Percentiles rank a stretch among this genome's conserved stretches.
Evolutionary conservation across 2,888 invertebrate species (phyloP).

Genomic region (Bellardia bayeri): DNA sequence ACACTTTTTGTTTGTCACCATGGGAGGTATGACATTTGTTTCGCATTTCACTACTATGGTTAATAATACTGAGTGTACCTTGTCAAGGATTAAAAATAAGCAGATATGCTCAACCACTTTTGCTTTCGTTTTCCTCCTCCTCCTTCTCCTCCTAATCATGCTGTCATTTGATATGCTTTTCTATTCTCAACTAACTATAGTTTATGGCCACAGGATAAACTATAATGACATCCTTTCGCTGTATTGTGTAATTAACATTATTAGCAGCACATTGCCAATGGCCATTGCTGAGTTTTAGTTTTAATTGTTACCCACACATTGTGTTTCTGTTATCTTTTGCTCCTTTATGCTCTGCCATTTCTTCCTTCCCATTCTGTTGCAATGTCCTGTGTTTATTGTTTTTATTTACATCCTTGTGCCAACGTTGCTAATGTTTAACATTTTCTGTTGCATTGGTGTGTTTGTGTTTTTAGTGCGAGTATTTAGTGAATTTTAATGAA

Average conservation of each 20-base stretch:
- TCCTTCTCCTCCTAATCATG: not conserved
- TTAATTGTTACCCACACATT: conserved; percentile 50
- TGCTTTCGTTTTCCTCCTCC: not conserved
- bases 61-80: conserved; percentile 6
- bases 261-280: conserved; percentile 66
- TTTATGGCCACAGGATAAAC: conserved; percentile 65
- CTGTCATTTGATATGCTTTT: conserved; percentile 5
- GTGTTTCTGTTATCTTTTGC: conserved; percentile 32
- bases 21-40: not conserved
- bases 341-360: not conserved
- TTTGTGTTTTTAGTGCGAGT: not conserved
- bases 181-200: conserved; percentile 52
- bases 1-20: not conserved
- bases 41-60: not conserved
- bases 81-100: conserved; percentile 48
- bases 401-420: conserved; percentile 4
- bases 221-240: conserved; percentile 71
- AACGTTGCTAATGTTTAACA: conserved; percentile 5
- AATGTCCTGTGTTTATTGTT: conserved; percentile 36
- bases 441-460: not conserved
- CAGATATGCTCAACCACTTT: not conserved
- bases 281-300: conserved; percentile 49
- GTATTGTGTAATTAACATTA: conserved; percentile 68
- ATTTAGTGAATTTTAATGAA: conserved; percentile 57
- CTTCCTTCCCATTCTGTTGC: not conserved